Base-by-base conservation (phyloP, 2,888 invertebrate species). In the Scaptomyza parva region DNA sequence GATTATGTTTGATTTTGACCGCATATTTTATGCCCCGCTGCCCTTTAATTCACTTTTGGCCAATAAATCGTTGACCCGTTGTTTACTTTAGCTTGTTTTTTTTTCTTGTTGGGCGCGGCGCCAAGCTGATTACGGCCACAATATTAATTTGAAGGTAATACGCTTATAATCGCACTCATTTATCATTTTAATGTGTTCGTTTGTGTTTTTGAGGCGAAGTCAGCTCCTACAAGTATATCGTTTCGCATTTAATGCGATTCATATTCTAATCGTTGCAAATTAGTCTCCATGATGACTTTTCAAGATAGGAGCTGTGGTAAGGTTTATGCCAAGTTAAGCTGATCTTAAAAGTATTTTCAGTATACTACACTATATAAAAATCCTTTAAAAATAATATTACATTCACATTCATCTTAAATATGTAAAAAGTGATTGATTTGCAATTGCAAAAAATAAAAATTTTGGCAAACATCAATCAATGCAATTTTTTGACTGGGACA, bases 1-100 rank as follows among this genome's bases (percentile, higher is more conserved):
- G 88, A 85, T 85, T 88, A 77, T 86, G 89, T 86, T 86, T 86
- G 88, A 88, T 89, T 89, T 88, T 58, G 74, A 70, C 55, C 76
- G 67, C 58, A 57, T 61, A 62, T 58, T 58, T 64, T 37, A 70
- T 65, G 71, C 60, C 55, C 68, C 65, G 61, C 65, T 78, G 72
- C 62, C 68, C 71, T 61, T 74, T 83, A 88, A 84, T 82, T 78
- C 79, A 76, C 73, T 71, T 76, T 71, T 70, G 67, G 88, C 82
- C 81, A 83, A 88, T 88, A 83, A 83, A 82, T 82, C 82, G 81
- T 72, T 79, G 70, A 64, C 75, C 62, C 68, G 37, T 40, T 47
- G 47, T 9, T n/a, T 37, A 37, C 17, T 37, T 37, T 28, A 22
- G 28, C 28, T 28, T 14, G n/a, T 14, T 14, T 37, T 9, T 37